Evolutionary conservation across 64 coral and sea anemone genomes (phyloP).

Genomic region (Stichodactyla mertensii): DNA sequence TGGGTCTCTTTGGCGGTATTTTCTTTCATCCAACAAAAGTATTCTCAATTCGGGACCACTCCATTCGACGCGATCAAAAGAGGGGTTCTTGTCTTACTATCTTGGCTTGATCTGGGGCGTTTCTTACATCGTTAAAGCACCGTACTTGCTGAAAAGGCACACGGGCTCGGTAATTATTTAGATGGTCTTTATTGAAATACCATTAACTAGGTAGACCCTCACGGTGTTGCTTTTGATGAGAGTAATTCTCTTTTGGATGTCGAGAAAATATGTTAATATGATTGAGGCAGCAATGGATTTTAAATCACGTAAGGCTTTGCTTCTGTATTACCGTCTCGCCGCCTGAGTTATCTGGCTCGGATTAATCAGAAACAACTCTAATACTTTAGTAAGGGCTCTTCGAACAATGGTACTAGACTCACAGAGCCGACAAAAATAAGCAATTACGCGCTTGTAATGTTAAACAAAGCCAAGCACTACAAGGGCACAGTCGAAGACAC

Average conservation of each 20-base stretch:
- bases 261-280: slow-evolving; percentile 27
- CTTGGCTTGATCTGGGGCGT: slow-evolving; percentile 19
- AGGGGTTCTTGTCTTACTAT: slow-evolving; percentile 16
- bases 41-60: slow-evolving; percentile 18
- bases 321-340: neutral
- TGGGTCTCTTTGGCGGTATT: slow-evolving; percentile 18
- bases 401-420: neutral
- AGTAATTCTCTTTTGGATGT: slow-evolving; percentile 7
- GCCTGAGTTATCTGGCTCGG: neutral
- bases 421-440: neutral
- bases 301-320: neutral
- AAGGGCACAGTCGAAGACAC: neutral
- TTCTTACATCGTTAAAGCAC: neutral
- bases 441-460: slow-evolving; percentile 11
- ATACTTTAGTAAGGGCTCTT: slow-evolving; percentile 25
- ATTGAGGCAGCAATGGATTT: neutral
- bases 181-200: slow-evolving; percentile 19
- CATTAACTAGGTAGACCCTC: neutral
- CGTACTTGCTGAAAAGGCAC: neutral
- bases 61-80: slow-evolving; percentile 1
- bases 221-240: neutral
- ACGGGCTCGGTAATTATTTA: slow-evolving; percentile 8
- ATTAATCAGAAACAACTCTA: neutral
- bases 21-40: slow-evolving; percentile 19
- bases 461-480: slow-evolving; percentile 26